Base-by-base conservation (phyloP, 2,797 vertebrate genomes). In the Netta rufina region DNA sequence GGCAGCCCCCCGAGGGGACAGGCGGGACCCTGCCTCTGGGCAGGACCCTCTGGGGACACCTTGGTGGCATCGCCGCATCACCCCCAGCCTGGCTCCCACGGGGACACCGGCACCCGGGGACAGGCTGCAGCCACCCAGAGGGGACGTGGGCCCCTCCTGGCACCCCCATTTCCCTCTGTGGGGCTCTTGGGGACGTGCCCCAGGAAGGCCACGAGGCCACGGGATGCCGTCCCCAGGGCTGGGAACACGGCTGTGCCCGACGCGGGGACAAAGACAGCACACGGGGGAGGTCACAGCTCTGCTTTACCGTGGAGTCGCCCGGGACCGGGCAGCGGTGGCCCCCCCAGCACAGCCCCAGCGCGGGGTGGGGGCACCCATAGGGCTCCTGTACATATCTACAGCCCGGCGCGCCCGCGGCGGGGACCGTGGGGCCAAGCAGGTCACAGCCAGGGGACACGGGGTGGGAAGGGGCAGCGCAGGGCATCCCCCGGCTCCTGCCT, bases 351-450 rank as follows among this genome's bases (percentile, higher is more conserved):
- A 87, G 72, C 70, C 75, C 51, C 17, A 2, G 57, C 17, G 7
- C 0, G 8, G 49, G 73, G 36, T 4, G 66, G 33, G 38, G 71
- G 72, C 33, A 22, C 51, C 57, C 38, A 3, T 38, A 41, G n/a
- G 47, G 74, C 92, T 92, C 95, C 92, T 71, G 87, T 92, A 95
- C 96, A 97, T 88, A 91, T 83, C 32, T 64, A 95, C 91, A 93
- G 8, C 5, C 33, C 3, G 2, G 33, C 13, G 5, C 25, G 7
- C 24, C 49, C 13, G 64, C 54, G 76, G 81, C 3, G 1, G 69
- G 53, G 38, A 10, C 58, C 2, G 1, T 4, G 49, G 60, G 69
- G 38, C 69, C 9, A 24, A 51, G 72, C 1, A 0, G 53, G 72
- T 64, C 3, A 1, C 62, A 67, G 72, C 62, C 36, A n/a, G 69